phyloP scores from a whole-genome alignment of 2,113 vertebrate genomes.

The human (Homo sapiens) region DNA sequence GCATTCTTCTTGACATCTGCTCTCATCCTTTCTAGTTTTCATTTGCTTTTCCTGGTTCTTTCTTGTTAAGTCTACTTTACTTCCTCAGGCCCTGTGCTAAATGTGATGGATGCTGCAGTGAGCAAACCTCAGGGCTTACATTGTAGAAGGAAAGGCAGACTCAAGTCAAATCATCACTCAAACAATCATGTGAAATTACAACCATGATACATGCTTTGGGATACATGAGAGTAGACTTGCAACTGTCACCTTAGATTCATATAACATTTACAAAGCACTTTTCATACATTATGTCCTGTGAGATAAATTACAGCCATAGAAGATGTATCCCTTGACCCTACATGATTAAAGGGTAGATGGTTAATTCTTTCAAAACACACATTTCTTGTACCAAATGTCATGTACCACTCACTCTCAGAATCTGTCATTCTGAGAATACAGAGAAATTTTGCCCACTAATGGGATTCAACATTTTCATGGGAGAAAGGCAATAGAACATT shows the following conservation, averaged over 20 bases:
- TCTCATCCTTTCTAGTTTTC: neutral
- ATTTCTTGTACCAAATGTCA: neutral
- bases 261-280: neutral
- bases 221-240: neutral
- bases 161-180: neutral
- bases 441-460: neutral
- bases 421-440: neutral
- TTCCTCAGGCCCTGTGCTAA: neutral
- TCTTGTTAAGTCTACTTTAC: neutral
- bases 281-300: neutral
- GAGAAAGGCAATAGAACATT: neutral
- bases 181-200: neutral
- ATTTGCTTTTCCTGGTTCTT: neutral
- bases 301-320: neutral
- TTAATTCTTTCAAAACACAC: neutral
- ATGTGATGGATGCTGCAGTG: neutral
- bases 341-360: neutral
- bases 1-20: neutral
- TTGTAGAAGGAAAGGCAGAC: neutral
- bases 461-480: neutral
- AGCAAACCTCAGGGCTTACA: neutral
- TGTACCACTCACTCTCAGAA: neutral
- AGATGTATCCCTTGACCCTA: neutral
- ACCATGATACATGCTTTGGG: neutral
- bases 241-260: neutral